These are phyloP conservation scores for Cerceris ruficornis DNA, from an alignment of 2,888 invertebrate species.

Conservation along the genomic window DNA sequence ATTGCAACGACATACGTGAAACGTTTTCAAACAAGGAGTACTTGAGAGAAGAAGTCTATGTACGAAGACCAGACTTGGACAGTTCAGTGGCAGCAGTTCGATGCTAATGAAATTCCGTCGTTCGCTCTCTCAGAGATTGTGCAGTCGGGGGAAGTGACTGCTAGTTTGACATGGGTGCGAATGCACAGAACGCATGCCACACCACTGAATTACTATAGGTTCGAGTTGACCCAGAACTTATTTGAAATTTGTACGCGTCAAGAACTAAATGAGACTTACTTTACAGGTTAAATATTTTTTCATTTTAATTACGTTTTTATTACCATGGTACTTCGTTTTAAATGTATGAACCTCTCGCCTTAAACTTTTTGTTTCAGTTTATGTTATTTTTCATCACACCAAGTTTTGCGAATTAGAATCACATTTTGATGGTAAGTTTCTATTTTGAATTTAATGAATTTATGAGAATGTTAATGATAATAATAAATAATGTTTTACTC, in stretches of 20 bases:
- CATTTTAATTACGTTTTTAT: not conserved
- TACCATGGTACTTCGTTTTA: too few relatives aligned
- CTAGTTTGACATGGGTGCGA: slow-evolving; percentile 59
- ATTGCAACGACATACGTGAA: not conserved
- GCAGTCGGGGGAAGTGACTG: slow-evolving; percentile 62
- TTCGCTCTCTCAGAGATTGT: slow-evolving; percentile 74
- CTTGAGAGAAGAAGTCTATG: slow-evolving; percentile 62
- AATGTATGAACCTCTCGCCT: too few relatives aligned
- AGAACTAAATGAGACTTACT: slow-evolving; percentile 12
- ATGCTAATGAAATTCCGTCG: slow-evolving; percentile 79
- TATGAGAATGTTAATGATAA: not conserved
- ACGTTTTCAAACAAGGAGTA: slow-evolving; percentile 23
- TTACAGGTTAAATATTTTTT: too few relatives aligned
- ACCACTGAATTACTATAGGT: slow-evolving; percentile 38
- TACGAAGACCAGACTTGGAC: slow-evolving; percentile 70
- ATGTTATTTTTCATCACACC: too few relatives aligned
- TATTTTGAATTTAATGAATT: too few relatives aligned
- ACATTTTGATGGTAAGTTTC: too few relatives aligned
- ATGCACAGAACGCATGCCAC: slow-evolving; percentile 55
- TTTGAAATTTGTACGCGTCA: slow-evolving; percentile 20
- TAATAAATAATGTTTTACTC: not conserved
- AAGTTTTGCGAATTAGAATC: too few relatives aligned
- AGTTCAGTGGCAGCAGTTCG: slow-evolving; percentile 72
- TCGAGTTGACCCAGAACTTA: slow-evolving; percentile 39
- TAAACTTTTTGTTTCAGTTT: too few relatives aligned